Conservation (phyloP, 2,888 invertebrate species). For the Tholera decimalis region DNA sequence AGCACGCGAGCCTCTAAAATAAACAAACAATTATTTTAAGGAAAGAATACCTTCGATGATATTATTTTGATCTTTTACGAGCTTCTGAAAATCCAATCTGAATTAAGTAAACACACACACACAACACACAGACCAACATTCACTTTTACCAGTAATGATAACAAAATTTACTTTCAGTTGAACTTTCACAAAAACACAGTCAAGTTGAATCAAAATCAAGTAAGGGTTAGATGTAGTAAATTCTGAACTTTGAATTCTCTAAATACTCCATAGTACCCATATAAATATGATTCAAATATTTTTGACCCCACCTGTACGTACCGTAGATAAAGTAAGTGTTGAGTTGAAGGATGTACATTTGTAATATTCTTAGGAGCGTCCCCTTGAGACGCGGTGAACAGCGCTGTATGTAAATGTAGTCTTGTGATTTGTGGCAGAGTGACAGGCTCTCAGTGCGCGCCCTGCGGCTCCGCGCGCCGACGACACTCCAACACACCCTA, state of each 20-base stretch:
- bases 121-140: no score
- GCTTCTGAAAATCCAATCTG: no score
- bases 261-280: not conserved
- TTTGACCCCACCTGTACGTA: slow-evolving; percentile 9
- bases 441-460: slow-evolving; percentile 79
- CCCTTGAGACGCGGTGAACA: slow-evolving; percentile 66
- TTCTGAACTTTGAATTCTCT: not conserved
- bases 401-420: slow-evolving; percentile 66
- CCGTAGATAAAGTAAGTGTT: slow-evolving; percentile 46
- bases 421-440: slow-evolving; percentile 81
- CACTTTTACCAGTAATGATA: no score
- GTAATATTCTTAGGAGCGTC: slow-evolving; percentile 59
- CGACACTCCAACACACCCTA: slow-evolving; percentile 73
- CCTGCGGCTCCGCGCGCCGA: slow-evolving; percentile 69
- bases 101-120: no score
- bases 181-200: no score
- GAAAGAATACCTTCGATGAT: no score
- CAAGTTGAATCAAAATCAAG: no score
- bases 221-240: no score
- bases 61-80: no score
- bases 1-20: no score
- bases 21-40: no score
- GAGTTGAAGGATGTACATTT: slow-evolving; percentile 55
- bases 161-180: no score
- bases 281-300: not conserved